These are phyloP conservation scores for Nomada goodeniana DNA, from an alignment of 2,888 invertebrate genomes.

Conservation along the genomic window DNA sequence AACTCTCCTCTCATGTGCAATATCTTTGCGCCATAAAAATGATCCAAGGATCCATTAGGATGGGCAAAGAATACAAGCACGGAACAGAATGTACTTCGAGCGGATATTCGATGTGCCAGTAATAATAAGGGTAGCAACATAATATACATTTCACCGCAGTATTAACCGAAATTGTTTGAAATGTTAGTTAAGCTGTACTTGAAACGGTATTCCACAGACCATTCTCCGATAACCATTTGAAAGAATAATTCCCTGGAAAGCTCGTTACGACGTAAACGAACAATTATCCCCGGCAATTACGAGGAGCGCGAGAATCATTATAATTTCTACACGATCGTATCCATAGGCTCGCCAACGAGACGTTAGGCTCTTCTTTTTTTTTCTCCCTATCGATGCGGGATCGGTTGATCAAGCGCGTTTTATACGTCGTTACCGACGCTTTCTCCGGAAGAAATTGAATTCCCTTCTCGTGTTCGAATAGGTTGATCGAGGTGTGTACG, in stretches of 20 bases:
- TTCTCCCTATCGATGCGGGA: background rate
- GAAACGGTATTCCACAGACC: background rate
- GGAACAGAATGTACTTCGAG: no score
- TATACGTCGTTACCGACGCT: slow-evolving; percentile 49
- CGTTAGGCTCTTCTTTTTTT: no score
- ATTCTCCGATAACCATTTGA: background rate
- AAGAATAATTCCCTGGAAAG: background rate
- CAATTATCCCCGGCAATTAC: background rate
- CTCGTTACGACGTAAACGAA: background rate
- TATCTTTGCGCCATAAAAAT: no score
- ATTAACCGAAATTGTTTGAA: no score
- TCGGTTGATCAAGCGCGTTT: slow-evolving; percentile 52
- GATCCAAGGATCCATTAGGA: no score
- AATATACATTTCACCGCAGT: no score
- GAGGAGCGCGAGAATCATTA: slow-evolving; percentile 12
- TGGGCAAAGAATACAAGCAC: no score
- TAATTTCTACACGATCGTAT: slow-evolving; percentile 4
- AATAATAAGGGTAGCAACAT: no score
- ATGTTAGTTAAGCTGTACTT: no score
- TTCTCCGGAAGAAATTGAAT: slow-evolving; percentile 48
- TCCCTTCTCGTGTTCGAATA: slow-evolving; percentile 40
- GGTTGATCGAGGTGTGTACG: slow-evolving; percentile 19
- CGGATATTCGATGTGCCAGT: no score
- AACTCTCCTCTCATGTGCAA: no score
- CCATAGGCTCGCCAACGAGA: slow-evolving; percentile 5